Evolutionary conservation across 2,797 vertebrate genomes (phyloP).

Genomic region (Erethizon dorsatum): DNA sequence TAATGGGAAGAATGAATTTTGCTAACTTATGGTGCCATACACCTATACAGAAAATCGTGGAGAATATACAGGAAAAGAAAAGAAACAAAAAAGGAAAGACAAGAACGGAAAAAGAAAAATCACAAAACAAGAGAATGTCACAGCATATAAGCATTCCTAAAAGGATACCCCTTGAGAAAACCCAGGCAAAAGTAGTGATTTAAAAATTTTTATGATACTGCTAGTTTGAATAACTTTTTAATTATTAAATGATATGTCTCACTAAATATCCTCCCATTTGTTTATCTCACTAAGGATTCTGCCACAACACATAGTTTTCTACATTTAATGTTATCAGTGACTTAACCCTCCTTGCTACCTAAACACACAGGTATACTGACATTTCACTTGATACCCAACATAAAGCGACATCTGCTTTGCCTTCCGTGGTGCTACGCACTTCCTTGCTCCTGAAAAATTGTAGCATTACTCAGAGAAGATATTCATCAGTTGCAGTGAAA

Average conservation of each 20-base stretch:
- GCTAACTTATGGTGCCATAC: not conserved
- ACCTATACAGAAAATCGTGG: not conserved
- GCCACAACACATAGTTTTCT: not conserved
- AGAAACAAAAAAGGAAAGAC: not conserved
- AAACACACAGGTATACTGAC: not conserved
- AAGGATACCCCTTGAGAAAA: conserved; percentile 42
- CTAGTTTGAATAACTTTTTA: not conserved
- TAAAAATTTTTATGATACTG: not conserved
- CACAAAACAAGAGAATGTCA: not conserved
- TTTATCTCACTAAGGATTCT: not conserved
- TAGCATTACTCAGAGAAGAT: conserved; percentile 27
- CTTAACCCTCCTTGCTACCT: not conserved
- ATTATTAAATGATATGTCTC: not conserved
- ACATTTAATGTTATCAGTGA: not conserved
- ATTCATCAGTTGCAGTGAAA: conserved; percentile 43
- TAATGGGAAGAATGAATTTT: not conserved
- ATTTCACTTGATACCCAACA: not conserved
- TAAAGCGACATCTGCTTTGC: not conserved
- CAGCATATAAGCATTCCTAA: not conserved
- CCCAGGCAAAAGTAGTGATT: not conserved
- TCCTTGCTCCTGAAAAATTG: not conserved
- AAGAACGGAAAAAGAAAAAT: not conserved
- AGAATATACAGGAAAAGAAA: not conserved
- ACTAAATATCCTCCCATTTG: conserved; percentile 3
- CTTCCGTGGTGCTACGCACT: not conserved